These are phyloP conservation scores for Tragopan temminckii DNA, from an alignment of 2,797 vertebrate species.

Conservation along the genomic window DNA sequence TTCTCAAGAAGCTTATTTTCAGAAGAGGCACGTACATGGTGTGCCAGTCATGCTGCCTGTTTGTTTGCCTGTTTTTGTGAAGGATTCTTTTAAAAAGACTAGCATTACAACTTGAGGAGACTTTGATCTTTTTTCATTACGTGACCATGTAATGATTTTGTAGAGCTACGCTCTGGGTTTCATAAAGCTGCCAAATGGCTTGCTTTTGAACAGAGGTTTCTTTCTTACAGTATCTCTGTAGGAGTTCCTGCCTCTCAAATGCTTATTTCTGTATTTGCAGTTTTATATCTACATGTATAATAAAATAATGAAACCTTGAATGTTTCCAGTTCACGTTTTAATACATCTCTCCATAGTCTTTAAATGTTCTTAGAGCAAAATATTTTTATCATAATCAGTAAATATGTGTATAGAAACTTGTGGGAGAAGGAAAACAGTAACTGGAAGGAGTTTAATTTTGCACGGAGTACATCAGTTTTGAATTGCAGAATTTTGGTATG, in stretches of 20 bases:
- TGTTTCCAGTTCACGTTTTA: neutral
- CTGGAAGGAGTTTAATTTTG: neutral
- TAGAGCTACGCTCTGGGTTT: neutral
- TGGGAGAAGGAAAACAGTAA: neutral
- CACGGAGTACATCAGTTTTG: neutral
- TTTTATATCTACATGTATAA: neutral
- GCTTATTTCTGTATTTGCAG: neutral
- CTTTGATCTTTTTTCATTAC: neutral
- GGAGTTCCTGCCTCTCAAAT: neutral
- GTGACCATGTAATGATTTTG: neutral
- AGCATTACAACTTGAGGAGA: neutral
- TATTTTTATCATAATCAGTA: neutral
- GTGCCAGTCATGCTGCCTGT: rapidly evolving
- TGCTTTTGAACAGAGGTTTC: neutral
- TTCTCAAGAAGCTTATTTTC: neutral
- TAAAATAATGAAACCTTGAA: neutral
- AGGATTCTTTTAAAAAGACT: neutral
- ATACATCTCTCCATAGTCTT: neutral
- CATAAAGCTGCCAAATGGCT: neutral
- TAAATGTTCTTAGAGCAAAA: neutral
- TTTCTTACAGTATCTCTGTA: neutral
- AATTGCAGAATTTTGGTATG: neutral
- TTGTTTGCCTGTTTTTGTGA: rapidly evolving
- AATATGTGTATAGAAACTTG: neutral
- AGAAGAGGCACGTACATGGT: rapidly evolving